Conservation (phyloP, 2,888 invertebrate genomes). For the Chloromyia formosa region DNA sequence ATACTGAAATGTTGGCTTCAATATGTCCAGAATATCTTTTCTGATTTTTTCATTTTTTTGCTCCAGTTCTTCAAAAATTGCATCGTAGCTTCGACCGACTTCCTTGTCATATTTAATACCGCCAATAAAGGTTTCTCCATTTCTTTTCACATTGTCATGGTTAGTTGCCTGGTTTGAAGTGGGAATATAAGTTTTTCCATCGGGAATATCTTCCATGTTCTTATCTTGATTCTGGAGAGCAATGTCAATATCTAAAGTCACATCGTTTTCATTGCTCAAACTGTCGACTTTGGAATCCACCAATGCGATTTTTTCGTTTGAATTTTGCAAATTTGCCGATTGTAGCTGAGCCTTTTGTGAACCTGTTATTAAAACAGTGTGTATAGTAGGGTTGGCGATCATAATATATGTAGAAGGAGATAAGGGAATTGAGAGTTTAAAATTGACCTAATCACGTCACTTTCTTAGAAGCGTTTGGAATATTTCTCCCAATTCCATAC, state of each 20-base stretch:
- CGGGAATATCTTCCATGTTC: too few species aligned
- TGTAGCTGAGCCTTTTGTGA: background rate
- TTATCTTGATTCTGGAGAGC: background rate
- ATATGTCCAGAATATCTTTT: constrained; percentile 32
- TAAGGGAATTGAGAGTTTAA: background rate
- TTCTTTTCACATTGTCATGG: background rate
- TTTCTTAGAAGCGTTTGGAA: too few species aligned
- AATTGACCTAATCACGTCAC: too few species aligned
- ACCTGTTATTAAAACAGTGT: background rate
- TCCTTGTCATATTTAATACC: background rate
- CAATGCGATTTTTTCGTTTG: too few species aligned
- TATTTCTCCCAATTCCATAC: too few species aligned
- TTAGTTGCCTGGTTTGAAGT: background rate
- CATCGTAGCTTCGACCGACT: background rate
- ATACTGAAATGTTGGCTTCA: constrained; percentile 23
- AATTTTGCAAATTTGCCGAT: background rate
- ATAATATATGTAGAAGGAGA: too few species aligned
- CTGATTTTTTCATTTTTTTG: constrained; percentile 34
- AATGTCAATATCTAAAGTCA: background rate
- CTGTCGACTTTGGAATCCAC: background rate
- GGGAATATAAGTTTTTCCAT: too few species aligned
- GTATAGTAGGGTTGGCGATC: background rate
- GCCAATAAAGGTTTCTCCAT: background rate
- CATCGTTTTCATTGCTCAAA: background rate
- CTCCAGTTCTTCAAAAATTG: constrained; percentile 28